A percentile compares a stretch with the other conserved stretches of the same genome.
Evolutionary conservation across 2,113 vertebrate genomes (phyloP).

Genomic region (Regulus satrapa): DNA sequence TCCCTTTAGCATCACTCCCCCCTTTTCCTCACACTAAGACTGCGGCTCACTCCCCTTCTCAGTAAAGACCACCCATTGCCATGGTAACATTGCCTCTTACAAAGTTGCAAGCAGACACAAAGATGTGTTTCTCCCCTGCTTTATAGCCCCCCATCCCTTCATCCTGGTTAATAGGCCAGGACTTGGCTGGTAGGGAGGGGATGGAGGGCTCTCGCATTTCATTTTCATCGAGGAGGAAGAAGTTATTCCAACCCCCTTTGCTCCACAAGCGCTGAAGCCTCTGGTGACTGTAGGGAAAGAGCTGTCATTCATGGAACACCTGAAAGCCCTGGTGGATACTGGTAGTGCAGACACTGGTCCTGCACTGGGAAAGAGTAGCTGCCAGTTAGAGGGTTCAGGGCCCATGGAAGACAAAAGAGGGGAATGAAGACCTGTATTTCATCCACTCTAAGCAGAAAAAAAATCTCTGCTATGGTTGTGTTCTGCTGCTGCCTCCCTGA

Average conservation of each 20-base stretch:
- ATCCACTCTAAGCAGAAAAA: neutral
- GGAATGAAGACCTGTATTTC: neutral
- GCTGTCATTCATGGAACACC: neutral
- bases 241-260: neutral
- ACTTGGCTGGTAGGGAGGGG: neutral
- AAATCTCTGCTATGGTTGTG: neutral
- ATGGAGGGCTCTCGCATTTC: neutral
- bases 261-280: neutral
- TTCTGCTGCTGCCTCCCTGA: neutral
- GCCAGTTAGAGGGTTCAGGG: neutral
- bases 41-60: neutral
- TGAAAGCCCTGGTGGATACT: neutral
- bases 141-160: neutral
- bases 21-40: neutral
- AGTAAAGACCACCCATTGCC: slow-evolving; percentile 59
- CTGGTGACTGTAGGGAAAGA: neutral
- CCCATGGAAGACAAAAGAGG: neutral
- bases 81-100: slow-evolving; percentile 60
- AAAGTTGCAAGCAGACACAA: slow-evolving; percentile 48
- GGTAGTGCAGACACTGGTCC: neutral
- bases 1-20: neutral
- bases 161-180: neutral
- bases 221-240: neutral
- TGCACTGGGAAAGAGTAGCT: neutral
- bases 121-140: slow-evolving; percentile 26